A percentile compares a stretch with the other conserved stretches of the same genome.
Evolutionary conservation across 2,888 invertebrate species (phyloP).

Genomic region (Hetaerina titia): DNA sequence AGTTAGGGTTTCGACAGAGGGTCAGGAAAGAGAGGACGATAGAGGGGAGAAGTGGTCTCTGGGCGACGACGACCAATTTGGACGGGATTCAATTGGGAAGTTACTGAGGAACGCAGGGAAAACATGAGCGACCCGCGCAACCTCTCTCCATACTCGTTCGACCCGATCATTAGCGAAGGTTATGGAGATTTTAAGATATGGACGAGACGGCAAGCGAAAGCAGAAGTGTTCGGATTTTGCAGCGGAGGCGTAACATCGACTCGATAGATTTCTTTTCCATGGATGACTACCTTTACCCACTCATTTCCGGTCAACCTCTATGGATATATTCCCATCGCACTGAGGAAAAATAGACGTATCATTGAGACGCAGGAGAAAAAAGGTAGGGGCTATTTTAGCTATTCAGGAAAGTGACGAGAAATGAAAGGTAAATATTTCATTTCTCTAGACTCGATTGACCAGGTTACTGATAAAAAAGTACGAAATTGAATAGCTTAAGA

Average conservation of each 20-base stretch:
- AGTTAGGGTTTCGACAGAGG: background rate
- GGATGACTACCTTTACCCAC: background rate
- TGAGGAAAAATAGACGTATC: background rate
- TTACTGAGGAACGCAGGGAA: background rate
- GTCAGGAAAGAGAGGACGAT: background rate
- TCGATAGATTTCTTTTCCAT: background rate
- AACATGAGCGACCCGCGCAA: background rate
- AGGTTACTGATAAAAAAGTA: too few relatives aligned
- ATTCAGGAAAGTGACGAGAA: background rate
- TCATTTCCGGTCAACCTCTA: background rate
- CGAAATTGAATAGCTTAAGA: too few relatives aligned
- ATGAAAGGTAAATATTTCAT: too few relatives aligned
- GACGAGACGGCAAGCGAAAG: background rate
- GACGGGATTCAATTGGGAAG: background rate
- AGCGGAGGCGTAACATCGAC: background rate
- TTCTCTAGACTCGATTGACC: too few relatives aligned
- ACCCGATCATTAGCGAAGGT: background rate
- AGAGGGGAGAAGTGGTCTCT: background rate
- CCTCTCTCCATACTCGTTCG: background rate
- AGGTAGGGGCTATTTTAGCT: background rate
- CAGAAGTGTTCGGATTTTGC: background rate
- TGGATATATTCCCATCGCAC: background rate
- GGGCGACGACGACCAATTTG: constrained; percentile 21
- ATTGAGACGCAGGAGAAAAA: background rate
- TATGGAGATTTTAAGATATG: background rate